Evolutionary conservation across 1,140 invertebrate genomes (phyloP).

Genomic region (Drosophila nasuta): DNA sequence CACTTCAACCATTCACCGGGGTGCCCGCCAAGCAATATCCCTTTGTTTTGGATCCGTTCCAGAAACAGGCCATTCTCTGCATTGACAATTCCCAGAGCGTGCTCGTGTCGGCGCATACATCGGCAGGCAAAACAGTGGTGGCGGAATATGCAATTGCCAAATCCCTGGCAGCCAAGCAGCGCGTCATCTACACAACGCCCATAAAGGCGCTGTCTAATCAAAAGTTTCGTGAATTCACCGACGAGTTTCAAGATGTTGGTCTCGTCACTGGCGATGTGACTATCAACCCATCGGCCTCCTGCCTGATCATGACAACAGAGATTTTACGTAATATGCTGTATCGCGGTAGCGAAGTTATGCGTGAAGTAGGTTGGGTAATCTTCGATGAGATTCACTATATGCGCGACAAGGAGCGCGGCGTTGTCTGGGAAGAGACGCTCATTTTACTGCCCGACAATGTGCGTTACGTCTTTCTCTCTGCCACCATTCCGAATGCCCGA

Average conservation of each 20-base stretch:
- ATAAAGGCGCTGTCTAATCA: conserved; percentile 99
- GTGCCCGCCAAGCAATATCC: conserved; percentile 96
- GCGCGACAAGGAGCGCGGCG: conserved; percentile 99
- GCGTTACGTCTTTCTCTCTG: conserved; percentile 99
- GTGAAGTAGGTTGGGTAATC: conserved; percentile 99
- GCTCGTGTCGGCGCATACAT: conserved; percentile 99
- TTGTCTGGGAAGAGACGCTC: conserved; percentile 99
- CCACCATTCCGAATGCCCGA: conserved; percentile 99
- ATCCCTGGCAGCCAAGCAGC: conserved; percentile 89
- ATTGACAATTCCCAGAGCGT: conserved; percentile 99
- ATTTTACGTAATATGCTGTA: conserved; percentile 99
- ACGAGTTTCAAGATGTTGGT: conserved; percentile 99
- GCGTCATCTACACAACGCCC: conserved; percentile 99
- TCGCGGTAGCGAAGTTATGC: conserved; percentile 98
- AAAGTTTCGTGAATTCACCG: conserved; percentile 99
- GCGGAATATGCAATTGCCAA: conserved; percentile 93
- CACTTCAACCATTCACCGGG: conserved; percentile 87
- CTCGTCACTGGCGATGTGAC: conserved; percentile 99
- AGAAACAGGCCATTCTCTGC: conserved; percentile 98
- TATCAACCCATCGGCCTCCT: conserved; percentile 98
- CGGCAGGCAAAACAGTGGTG: conserved; percentile 99
- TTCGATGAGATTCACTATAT: conserved; percentile 99
- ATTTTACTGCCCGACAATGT: conserved; percentile 99
- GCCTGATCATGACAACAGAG: conserved; percentile 99
- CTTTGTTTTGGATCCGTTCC: conserved; percentile 99